These are phyloP conservation scores for Pardosa pseudoannulata DNA, from an alignment of 2,888 invertebrate species.

Conservation along the genomic window DNA sequence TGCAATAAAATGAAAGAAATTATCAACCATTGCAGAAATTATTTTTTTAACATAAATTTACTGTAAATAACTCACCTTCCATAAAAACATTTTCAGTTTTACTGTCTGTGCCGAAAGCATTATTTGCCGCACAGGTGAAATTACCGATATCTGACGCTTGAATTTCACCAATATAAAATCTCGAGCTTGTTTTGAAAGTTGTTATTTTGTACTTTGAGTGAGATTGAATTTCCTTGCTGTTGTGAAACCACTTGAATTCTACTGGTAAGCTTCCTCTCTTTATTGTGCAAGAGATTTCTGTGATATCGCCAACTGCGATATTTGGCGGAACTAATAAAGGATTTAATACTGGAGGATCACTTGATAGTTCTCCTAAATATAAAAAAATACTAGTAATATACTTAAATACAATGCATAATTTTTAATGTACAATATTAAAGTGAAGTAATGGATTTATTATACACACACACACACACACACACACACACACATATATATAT, in stretches of 20 bases:
- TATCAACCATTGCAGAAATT: no score
- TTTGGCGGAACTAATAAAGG: constrained; percentile 45
- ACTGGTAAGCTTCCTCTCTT: constrained; percentile 55
- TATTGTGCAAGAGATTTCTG: constrained; percentile 46
- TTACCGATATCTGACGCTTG: constrained; percentile 58
- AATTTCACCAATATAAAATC: constrained; percentile 30
- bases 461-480: no score
- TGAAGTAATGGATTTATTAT: no score
- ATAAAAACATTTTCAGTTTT: constrained; percentile 35
- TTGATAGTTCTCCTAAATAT: constrained; percentile 3
- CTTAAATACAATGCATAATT: no score
- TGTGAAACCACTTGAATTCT: constrained; percentile 48
- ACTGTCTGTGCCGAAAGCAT: constrained; percentile 39
- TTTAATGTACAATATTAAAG: no score
- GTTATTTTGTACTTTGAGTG: constrained; percentile 31
- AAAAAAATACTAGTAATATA: no score
- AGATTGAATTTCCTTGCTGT: constrained; percentile 10
- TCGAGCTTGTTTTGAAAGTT: constrained; percentile 25
- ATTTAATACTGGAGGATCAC: constrained; percentile 34
- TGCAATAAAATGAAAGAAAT: no score
- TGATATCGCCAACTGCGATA: constrained; percentile 40
- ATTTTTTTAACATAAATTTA: no score
- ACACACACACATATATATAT: no score
- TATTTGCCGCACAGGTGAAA: constrained; percentile 50
- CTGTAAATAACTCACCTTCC: constrained; percentile 38